These are phyloP conservation scores for Marasmarcha lunaedactyla DNA, from an alignment of 2,888 invertebrate species.

Conservation along the genomic window DNA sequence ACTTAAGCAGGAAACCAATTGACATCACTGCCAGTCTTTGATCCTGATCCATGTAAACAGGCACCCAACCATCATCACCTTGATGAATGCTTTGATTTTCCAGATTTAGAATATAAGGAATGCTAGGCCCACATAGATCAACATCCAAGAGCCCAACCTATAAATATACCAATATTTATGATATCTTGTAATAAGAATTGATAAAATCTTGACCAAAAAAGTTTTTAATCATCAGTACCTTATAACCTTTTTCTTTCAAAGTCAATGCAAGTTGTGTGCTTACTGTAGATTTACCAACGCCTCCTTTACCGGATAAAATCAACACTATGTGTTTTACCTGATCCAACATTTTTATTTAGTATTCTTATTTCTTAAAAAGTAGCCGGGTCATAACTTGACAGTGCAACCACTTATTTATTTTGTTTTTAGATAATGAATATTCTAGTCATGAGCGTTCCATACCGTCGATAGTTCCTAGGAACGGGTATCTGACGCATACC, in stretches of 20 bases:
- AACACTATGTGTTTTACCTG: slow-evolving; percentile 88
- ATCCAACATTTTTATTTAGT: slow-evolving; percentile 72
- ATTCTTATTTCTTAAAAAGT: too few relatives aligned
- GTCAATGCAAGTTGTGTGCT: slow-evolving; percentile 93
- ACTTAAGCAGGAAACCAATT: slow-evolving; percentile 89
- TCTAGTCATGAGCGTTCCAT: too few relatives aligned
- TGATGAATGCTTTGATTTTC: slow-evolving; percentile 89
- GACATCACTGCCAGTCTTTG: slow-evolving; percentile 94
- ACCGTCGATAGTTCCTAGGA: too few relatives aligned
- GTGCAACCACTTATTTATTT: too few relatives aligned
- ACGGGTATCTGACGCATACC: too few relatives aligned
- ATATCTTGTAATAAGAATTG: not conserved
- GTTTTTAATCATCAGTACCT: too few relatives aligned
- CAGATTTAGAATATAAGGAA: slow-evolving; percentile 89
- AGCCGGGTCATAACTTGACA: too few relatives aligned
- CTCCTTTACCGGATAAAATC: slow-evolving; percentile 98
- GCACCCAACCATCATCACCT: slow-evolving; percentile 93
- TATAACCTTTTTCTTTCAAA: slow-evolving; percentile 81
- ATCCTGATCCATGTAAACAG: slow-evolving; percentile 86
- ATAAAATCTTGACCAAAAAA: too few relatives aligned
- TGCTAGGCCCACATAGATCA: slow-evolving; percentile 95
- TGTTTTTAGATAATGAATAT: too few relatives aligned
- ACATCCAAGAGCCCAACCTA: slow-evolving; percentile 94
- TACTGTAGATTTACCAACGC: slow-evolving; percentile 98
- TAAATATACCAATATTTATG: too few relatives aligned